Evolutionary conservation across 2,888 invertebrate species (phyloP).

Genomic region (Papilio demoleus): DNA sequence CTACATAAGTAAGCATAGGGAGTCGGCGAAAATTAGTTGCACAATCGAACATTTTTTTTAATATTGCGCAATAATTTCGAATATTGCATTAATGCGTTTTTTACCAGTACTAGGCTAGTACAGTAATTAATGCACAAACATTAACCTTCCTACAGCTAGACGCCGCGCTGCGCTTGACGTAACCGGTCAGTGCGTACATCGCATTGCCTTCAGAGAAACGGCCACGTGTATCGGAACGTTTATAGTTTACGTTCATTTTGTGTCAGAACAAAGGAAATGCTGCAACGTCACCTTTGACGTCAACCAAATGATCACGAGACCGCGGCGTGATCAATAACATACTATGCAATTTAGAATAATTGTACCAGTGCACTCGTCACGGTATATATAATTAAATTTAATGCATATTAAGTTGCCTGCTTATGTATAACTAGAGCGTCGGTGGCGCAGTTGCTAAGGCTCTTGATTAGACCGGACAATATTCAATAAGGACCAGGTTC

Average conservation of each 20-base stretch:
- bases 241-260: slow-evolving; percentile 38
- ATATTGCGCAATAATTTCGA: slow-evolving; percentile 13
- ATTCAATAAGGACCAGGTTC: no score
- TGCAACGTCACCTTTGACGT: slow-evolving; percentile 44
- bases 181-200: slow-evolving; percentile 31
- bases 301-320: slow-evolving; percentile 25
- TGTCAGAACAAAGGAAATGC: slow-evolving; percentile 36
- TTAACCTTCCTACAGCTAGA: slow-evolving; percentile 19
- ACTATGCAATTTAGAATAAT: slow-evolving; percentile 23
- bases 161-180: slow-evolving; percentile 27
- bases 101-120: slow-evolving; percentile 1
- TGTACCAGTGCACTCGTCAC: slow-evolving; percentile 46
- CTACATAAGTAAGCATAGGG: no score
- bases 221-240: slow-evolving; percentile 34
- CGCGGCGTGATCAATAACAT: slow-evolving; percentile 36
- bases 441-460: no score
- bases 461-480: no score
- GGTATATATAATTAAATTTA: slow-evolving; percentile 52
- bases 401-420: neutral
- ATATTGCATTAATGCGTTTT: neutral
- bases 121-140: slow-evolving; percentile 11
- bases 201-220: slow-evolving; percentile 39
- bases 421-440: no score
- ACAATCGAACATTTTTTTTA: no score
- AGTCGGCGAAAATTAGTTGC: no score